phyloP scores from a whole-genome alignment of 2,113 vertebrate species.

The Corynorhinus townsendii region DNA sequence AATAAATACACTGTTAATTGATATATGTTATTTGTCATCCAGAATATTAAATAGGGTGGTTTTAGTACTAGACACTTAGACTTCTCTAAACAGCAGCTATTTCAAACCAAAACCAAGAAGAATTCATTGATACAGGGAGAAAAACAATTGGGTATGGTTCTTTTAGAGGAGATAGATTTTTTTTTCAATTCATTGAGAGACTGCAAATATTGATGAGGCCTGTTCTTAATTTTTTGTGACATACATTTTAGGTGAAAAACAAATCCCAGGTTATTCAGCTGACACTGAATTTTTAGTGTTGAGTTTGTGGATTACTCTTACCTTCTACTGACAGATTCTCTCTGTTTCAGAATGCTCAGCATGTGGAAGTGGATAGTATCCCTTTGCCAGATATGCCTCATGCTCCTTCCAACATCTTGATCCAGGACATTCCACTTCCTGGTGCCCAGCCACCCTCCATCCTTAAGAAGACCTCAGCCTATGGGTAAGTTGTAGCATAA shows the following conservation, averaged over 20 bases:
- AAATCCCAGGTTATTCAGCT: neutral
- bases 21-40: neutral
- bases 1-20: neutral
- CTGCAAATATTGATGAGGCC: neutral
- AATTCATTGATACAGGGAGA: neutral
- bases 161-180: neutral
- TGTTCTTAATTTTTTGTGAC: neutral
- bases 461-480: conserved; percentile 92
- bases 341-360: conserved; percentile 93
- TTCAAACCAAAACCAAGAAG: neutral
- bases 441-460: conserved; percentile 98
- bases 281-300: neutral
- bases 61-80: neutral
- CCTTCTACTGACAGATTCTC: neutral
- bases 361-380: conserved; percentile 98
- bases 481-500: conserved; percentile 82
- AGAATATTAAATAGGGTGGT: neutral
- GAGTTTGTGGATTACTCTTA: neutral
- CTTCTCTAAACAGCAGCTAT: neutral
- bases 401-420: conserved; percentile 96
- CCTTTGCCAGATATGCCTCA: conserved; percentile 98
- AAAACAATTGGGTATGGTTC: neutral
- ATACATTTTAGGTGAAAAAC: neutral
- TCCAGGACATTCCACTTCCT: conserved; percentile 97
- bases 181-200: neutral